Conservation (phyloP, 2,797 vertebrate species). For the Micromesistius poutassou region DNA sequence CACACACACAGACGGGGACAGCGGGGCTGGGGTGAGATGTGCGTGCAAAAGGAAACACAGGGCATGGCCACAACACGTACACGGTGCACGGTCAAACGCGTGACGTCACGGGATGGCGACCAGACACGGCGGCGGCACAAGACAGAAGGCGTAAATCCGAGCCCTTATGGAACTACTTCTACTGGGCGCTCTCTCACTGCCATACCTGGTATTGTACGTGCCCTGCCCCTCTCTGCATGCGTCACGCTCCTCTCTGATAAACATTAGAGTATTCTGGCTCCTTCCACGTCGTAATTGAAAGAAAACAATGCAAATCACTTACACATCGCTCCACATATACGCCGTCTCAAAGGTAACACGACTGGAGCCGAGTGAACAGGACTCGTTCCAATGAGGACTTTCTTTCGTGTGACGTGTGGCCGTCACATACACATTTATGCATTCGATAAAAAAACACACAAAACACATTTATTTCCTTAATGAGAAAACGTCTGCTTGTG, state of each 20-base stretch:
- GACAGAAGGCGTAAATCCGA: constrained; percentile 48
- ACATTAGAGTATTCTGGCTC: constrained; percentile 86
- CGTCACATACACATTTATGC: background rate
- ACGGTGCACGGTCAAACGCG: constrained; percentile 53
- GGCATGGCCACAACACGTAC: constrained; percentile 47
- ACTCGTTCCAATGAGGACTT: constrained; percentile 6
- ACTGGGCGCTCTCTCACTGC: constrained; percentile 43
- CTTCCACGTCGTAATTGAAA: constrained; percentile 76
- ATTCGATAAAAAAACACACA: background rate
- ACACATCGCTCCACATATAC: constrained; percentile 34
- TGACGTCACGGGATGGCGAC: constrained; percentile 34
- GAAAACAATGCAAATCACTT: constrained; percentile 74
- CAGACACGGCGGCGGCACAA: constrained; percentile 46
- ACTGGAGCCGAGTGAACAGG: constrained; percentile 28
- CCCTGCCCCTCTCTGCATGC: constrained; percentile 83
- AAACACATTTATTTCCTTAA: background rate
- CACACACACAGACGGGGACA: constrained; percentile 81
- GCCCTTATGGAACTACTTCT: constrained; percentile 76
- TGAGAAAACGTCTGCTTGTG: background rate
- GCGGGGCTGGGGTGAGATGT: constrained; percentile 87
- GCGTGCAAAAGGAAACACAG: constrained; percentile 74
- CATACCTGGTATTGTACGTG: constrained; percentile 81
- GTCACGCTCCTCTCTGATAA: constrained; percentile 81
- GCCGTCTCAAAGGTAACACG: constrained; percentile 13
- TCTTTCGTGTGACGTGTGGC: background rate